Evolutionary conservation across 2,113 vertebrate genomes (phyloP), one percentile per base, ranked within the genome.

Genomic region (Epinephelus lanceolatus): DNA sequence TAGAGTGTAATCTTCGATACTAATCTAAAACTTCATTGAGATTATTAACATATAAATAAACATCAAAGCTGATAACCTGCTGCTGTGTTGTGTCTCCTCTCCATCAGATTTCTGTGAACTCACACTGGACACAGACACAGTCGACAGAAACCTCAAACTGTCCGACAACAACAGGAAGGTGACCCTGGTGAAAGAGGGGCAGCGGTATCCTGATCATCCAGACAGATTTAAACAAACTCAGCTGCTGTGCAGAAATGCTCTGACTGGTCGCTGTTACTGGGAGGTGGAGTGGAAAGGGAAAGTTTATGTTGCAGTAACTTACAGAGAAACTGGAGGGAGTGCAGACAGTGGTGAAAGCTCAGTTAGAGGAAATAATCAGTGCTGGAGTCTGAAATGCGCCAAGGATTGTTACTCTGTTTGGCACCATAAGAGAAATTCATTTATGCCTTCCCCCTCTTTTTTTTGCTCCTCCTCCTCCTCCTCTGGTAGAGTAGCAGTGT

Each of bases 261-360:
- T 76, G 65, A 76, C 55, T 51, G 74, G 60, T 42, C 51, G 67
- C 57, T 71, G 57, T 40, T 83, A 83, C 81, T 83, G 81, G 81
- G 74, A 77, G 81, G 67, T 84, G 0, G 62, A 73, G 61, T 78
- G 61, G 61, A 45, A 14, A 5, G 62, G 55, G 25, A 0, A 0
- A 0, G 55, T 84, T 40, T 0, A 13, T n/a, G 15, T 77, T 37
- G 1, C 67, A 17, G 59, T 83, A 67, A 77, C 3, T 6, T 65
- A 80, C 49, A 61, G 15, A 42, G 66, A 57, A 40, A 79, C 71
- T 47, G 52, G n/a, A 12, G 23, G 74, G 30, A 76, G 19, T 51
- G 76, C 65, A 40, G 21, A 69, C 37, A 18, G 23, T 6, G 1
- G 0, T 7, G 42, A 33, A 12, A 45, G 53, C 19, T 17, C 53